Conservation (phyloP, 1,140 invertebrate genomes). For the Macrobrachium rosenbergii region DNA sequence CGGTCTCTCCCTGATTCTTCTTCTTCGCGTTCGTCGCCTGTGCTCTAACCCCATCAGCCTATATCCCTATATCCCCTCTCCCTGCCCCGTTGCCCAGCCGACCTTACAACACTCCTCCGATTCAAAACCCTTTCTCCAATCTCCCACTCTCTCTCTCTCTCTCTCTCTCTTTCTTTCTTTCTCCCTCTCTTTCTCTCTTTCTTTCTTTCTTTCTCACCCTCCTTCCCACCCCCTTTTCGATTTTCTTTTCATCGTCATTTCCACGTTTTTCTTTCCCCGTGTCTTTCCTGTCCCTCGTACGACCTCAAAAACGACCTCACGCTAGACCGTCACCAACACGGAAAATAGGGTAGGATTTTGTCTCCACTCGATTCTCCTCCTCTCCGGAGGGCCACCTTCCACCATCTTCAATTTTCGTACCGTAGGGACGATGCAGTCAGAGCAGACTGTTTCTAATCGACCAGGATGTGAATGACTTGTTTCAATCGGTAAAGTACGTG, state of each 20-base stretch:
- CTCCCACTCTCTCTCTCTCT: neutral
- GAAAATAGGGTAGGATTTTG: too few species aligned
- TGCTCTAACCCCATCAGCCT: too few species aligned
- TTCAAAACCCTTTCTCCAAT: neutral
- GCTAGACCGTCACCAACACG: too few species aligned
- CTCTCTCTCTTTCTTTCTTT: neutral
- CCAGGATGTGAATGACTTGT: too few species aligned
- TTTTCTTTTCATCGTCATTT: neutral
- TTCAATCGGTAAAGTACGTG: too few species aligned
- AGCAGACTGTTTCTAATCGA: too few species aligned
- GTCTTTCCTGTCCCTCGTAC: neutral
- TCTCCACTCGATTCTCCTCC: too few species aligned
- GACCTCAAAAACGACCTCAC: too few species aligned
- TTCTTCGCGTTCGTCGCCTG: neutral
- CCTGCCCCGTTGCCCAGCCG: neutral
- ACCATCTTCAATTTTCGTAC: too few species aligned
- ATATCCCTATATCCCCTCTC: neutral
- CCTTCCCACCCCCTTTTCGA: neutral
- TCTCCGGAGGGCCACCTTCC: too few species aligned
- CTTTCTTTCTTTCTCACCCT: neutral
- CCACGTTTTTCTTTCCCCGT: too few species aligned
- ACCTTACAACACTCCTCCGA: neutral
- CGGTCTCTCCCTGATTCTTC: constrained; percentile 36
- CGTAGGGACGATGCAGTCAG: too few species aligned
- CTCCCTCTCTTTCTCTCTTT: neutral